Evolutionary conservation across 2,888 invertebrate genomes (phyloP), one percentile per base, ranked within the genome.

Genomic region (Oegoconia quadripuncta): DNA sequence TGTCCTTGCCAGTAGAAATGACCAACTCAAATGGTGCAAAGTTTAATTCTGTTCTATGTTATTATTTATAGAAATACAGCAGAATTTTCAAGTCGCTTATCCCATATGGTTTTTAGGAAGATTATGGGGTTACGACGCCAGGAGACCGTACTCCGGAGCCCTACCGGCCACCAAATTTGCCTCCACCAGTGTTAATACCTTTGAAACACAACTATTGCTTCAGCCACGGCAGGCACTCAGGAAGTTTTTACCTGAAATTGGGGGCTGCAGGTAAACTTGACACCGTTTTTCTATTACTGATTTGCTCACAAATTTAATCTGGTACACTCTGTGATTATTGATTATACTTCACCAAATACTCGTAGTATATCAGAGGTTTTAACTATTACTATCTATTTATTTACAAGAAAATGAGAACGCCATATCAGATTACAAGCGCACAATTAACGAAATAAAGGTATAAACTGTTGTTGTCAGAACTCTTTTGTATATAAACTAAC

Each of bases 211-310:
- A 88, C 55, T 92, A 91, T 61, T 91, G 91, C 64, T 92, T 93
- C 67, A 90, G 89, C 52, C 89, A 89, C 28, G 93, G 93, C 37
- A 75, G 92, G 47, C 93, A 93, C 73, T 91, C 92, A 12, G 92
- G 92, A 18, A 93, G 92, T 56, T 91, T 93, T 65, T 94, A 92
- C 66, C 83, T 93, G 13, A 93, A 93, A 82, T 71, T 92, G 52
- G 93, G 93, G 34, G 93, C 93, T 38, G 91, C 92, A 56, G 92
- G 93, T 92, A n/a, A n/a, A n/a, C n/a, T n/a, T n/a, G 78, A 72
- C 64, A 16, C 20, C 7, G 4, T 7, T 20, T 20, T 20, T 20
- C 20, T 6, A 6, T 20, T 6, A 6, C 20, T 6, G 20, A 6
- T 20, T 20, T 7, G 7, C 20, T 7, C 25, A 18, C 25, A 30